These are phyloP conservation scores for Drosophila nikananu DNA, from an alignment of 1,140 invertebrate species.

Conservation along the genomic window DNA sequence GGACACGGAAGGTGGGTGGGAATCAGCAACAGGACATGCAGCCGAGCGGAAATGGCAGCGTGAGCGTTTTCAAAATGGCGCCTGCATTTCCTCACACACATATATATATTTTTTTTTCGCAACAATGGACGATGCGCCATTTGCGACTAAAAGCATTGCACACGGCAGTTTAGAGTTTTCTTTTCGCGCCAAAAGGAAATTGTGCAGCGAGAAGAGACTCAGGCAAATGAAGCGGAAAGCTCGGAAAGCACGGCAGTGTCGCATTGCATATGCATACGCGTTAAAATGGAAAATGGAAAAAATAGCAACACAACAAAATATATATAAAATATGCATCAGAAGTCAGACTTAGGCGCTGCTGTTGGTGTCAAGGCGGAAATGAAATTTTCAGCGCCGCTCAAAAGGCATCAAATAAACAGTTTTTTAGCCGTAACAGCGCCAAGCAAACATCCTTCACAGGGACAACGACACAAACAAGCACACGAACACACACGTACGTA, in stretches of 20 bases:
- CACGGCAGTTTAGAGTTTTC: conserved; percentile 61
- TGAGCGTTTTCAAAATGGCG: conserved; percentile 68
- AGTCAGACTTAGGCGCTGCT: conserved; percentile 30
- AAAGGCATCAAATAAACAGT: conserved; percentile 63
- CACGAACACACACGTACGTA: conserved; percentile 3
- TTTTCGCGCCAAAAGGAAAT: conserved; percentile 69
- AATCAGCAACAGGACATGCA: conserved; percentile 55
- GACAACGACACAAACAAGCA: conserved; percentile 11
- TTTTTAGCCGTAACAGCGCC: conserved; percentile 37
- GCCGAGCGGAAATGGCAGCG: conserved; percentile 65
- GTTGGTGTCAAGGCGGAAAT: conserved; percentile 72
- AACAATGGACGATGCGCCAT: conserved; percentile 65
- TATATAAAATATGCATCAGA: conserved; percentile 13
- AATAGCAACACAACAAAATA: conserved; percentile 11
- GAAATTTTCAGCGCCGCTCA: conserved; percentile 66
- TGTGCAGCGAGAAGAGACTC: conserved; percentile 44
- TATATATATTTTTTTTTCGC: conserved; percentile 13
- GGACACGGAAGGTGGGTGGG: conserved; percentile 1
- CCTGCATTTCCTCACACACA: conserved; percentile 51
- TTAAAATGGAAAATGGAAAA: conserved; percentile 7
- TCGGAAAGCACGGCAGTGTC: conserved; percentile 29
- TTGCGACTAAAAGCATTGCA: conserved; percentile 63
- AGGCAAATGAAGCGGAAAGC: conserved; percentile 71
- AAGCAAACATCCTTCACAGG: conserved; percentile 52
- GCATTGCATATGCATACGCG: conserved; percentile 57